phyloP scores from a whole-genome alignment of 2,797 vertebrate species.

The Brotogeris chrysoptera region DNA sequence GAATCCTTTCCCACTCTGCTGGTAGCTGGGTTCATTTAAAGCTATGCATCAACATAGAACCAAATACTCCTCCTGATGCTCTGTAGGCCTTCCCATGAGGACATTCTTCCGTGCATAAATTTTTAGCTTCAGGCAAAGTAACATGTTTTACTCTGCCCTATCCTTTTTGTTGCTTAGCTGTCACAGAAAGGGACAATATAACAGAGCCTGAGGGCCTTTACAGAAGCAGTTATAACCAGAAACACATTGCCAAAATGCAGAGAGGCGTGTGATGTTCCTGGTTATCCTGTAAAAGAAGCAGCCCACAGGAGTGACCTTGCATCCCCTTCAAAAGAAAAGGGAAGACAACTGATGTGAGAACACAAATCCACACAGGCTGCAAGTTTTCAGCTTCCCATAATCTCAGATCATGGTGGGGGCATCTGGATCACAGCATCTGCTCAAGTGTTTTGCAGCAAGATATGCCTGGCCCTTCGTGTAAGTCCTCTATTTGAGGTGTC shows the following conservation, averaged over 20 bases:
- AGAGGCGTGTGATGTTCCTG: accelerated
- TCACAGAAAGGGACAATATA: not conserved
- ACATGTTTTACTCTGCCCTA: accelerated
- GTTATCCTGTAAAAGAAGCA: accelerated
- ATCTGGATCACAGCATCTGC: not conserved
- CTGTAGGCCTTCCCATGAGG: not conserved
- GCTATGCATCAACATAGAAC: not conserved
- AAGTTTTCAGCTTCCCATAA: not conserved
- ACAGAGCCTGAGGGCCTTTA: not conserved
- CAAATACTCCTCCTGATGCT: not conserved
- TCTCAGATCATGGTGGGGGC: not conserved
- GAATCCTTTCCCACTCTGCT: not conserved
- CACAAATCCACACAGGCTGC: not conserved
- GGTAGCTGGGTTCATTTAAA: not conserved
- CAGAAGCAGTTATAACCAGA: not conserved
- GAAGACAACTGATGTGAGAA: not conserved
- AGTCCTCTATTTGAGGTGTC: not conserved
- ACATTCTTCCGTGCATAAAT: not conserved
- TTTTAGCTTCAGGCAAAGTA: not conserved
- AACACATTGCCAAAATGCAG: not conserved
- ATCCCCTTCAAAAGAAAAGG: not conserved
- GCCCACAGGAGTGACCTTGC: accelerated
- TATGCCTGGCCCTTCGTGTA: not conserved
- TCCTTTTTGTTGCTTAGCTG: not conserved
- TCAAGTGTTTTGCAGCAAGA: not conserved